Evolutionary conservation across 2,888 invertebrate genomes (phyloP).

Genomic region (Papilio protenor): DNA sequence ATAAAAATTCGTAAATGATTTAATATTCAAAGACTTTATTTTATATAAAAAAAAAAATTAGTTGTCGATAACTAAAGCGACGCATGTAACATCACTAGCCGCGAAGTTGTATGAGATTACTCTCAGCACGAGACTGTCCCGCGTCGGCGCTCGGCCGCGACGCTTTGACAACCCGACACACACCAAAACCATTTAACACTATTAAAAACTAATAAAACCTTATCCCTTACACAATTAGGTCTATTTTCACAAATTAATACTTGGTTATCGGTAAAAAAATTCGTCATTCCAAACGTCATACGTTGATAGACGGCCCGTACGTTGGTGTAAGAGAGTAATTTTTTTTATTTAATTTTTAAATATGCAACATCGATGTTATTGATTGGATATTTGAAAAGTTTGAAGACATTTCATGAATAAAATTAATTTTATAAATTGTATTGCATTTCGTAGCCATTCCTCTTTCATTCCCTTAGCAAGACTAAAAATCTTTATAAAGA

Average conservation of each 20-base stretch:
- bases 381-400: constrained; percentile 47
- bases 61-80: neutral
- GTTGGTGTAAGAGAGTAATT: constrained; percentile 66
- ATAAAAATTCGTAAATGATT: neutral
- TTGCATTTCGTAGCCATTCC: neutral
- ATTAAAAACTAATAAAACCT: constrained; percentile 48
- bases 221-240: constrained; percentile 50
- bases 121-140: constrained; percentile 84
- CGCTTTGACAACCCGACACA: constrained; percentile 83
- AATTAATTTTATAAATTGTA: constrained; percentile 11
- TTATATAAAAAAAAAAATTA: neutral
- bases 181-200: constrained; percentile 50
- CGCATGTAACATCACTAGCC: constrained; percentile 61
- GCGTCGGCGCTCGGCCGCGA: constrained; percentile 83
- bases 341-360: constrained; percentile 68
- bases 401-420: constrained; percentile 33
- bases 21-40: neutral
- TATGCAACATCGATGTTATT: constrained; percentile 80
- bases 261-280: constrained; percentile 44
- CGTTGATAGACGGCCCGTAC: constrained; percentile 80
- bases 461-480: neutral
- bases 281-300: constrained; percentile 66
- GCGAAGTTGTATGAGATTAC: constrained; percentile 79
- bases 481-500: neutral
- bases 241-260: constrained; percentile 46